Evolutionary conservation across 2,797 vertebrate genomes (phyloP).

Genomic region (Synaphobranchus kaupii): DNA sequence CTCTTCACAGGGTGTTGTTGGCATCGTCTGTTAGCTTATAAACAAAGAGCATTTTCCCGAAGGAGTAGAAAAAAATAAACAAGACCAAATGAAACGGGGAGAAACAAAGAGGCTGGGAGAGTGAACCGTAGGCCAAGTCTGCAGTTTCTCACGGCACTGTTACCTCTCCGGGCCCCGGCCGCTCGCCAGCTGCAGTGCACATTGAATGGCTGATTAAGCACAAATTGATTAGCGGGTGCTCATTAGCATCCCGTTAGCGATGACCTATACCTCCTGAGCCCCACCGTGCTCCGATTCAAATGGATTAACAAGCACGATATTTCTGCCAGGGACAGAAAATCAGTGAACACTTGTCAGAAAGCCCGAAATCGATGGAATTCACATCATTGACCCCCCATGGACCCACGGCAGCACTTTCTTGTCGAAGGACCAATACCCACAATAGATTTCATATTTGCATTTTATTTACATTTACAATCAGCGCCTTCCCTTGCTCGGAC

Average conservation of each 20-base stretch:
- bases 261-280: constrained; percentile 62
- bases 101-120: constrained; percentile 29
- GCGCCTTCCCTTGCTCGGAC: constrained; percentile 36
- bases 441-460: constrained; percentile 50
- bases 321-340: constrained; percentile 69
- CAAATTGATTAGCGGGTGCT: constrained; percentile 80
- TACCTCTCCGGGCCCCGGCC: constrained; percentile 35
- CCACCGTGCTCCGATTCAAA: constrained; percentile 63
- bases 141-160: constrained; percentile 72
- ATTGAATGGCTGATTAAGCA: constrained; percentile 84
- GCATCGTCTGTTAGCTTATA: not conserved
- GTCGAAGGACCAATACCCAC: constrained; percentile 34
- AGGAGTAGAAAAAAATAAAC: not conserved
- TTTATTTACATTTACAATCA: constrained; percentile 56
- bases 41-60: not conserved
- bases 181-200: constrained; percentile 57
- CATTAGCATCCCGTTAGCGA: constrained; percentile 84
- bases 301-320: constrained; percentile 70
- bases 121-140: constrained; percentile 64
- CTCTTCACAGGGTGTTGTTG: not conserved
- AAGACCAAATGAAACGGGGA: not conserved
- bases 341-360: constrained; percentile 67
- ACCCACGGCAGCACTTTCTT: constrained; percentile 38
- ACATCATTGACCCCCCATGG: constrained; percentile 62
- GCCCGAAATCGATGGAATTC: constrained; percentile 58